These are phyloP conservation scores for Hydrocynus forskahlii DNA, from an alignment of 2,797 vertebrate genomes.

Conservation along the genomic window DNA sequence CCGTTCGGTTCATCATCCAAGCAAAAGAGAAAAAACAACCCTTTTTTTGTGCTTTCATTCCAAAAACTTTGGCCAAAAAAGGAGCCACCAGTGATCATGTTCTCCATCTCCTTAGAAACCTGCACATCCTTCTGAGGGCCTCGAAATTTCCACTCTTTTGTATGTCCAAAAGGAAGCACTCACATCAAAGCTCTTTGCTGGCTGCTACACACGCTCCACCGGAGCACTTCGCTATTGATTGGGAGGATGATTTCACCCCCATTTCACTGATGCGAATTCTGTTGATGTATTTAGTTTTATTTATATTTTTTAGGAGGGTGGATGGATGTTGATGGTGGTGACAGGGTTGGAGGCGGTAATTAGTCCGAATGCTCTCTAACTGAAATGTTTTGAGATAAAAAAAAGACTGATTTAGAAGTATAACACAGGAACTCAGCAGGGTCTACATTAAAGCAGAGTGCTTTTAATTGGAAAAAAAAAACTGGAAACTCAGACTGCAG, in stretches of 20 bases:
- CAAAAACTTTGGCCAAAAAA: too few species aligned
- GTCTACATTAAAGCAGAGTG: not conserved
- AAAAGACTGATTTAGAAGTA: not conserved
- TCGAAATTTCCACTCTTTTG: too few species aligned
- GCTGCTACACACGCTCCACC: not conserved
- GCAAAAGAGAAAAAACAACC: too few species aligned
- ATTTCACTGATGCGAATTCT: not conserved
- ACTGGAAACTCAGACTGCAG: not conserved
- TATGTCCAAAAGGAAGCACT: not conserved
- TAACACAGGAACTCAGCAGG: not conserved
- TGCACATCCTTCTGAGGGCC: too few species aligned
- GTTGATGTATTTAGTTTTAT: not conserved
- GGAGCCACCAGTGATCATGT: too few species aligned
- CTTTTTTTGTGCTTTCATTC: too few species aligned
- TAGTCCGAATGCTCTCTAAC: not conserved
- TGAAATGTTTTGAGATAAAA: not conserved
- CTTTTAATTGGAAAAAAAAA: not conserved
- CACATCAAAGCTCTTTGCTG: not conserved
- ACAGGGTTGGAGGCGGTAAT: not conserved
- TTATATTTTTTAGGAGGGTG: not conserved
- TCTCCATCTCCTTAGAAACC: too few species aligned
- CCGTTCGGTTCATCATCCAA: too few species aligned
- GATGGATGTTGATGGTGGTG: not conserved
- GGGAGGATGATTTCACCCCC: not conserved
- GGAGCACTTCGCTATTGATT: constrained; percentile 21